These are phyloP conservation scores for Seira sanloemensis DNA, from an alignment of 2,888 invertebrate genomes.

Conservation along the genomic window DNA sequence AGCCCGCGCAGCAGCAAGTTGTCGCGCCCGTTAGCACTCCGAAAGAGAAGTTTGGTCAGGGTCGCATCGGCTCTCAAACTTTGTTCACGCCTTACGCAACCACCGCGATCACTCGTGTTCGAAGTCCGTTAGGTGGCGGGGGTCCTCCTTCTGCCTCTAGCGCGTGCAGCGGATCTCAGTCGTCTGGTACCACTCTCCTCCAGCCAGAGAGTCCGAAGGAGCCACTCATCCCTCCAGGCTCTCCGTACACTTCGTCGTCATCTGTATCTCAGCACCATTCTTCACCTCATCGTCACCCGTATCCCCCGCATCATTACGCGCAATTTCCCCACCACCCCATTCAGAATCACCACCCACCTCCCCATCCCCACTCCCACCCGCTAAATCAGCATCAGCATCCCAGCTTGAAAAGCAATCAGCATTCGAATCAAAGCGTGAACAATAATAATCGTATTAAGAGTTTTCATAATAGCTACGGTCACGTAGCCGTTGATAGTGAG, in stretches of 20 bases:
- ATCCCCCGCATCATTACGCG: conserved; percentile 1
- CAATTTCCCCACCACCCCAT: conserved; percentile 13
- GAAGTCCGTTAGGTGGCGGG: conserved; percentile 65
- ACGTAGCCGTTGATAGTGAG: conserved; percentile 23
- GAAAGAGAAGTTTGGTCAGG: conserved; percentile 62
- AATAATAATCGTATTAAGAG: conserved; percentile 13
- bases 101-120: conserved; percentile 70
- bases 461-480: conserved; percentile 22
- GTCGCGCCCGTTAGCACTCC: conserved; percentile 60
- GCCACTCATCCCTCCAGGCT: conserved; percentile 37
- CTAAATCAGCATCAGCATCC: conserved; percentile 35
- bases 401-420: conserved; percentile 24
- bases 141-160: conserved; percentile 41
- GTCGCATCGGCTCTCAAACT: conserved; percentile 66
- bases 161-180: conserved; percentile 41
- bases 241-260: conserved; percentile 44
- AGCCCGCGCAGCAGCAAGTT: conserved; percentile 59
- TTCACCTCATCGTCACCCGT: conserved; percentile 17
- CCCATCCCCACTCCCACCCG: conserved; percentile 11
- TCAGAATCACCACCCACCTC: conserved; percentile 34
- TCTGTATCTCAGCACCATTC: conserved; percentile 28
- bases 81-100: conserved; percentile 72
- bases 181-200: conserved; percentile 48
- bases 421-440: background rate
- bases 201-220: conserved; percentile 66